Evolutionary conservation across 2,797 vertebrate species (phyloP).

Genomic region (Scarus forsteni): DNA sequence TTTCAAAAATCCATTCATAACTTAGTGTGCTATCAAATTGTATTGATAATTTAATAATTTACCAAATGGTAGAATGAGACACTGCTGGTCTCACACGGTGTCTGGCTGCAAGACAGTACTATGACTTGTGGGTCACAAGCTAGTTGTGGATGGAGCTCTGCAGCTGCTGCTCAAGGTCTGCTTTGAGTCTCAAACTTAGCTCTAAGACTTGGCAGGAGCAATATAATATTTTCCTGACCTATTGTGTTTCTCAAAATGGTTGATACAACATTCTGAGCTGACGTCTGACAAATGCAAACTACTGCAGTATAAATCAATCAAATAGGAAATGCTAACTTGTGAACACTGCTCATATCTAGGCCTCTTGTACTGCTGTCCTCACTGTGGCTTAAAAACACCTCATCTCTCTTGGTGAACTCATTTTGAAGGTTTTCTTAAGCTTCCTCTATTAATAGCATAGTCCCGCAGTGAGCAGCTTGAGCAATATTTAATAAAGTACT

Average conservation of each 20-base stretch:
- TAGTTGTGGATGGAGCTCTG: conserved; percentile 12
- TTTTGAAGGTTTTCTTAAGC: conserved; percentile 66
- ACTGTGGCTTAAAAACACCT: conserved; percentile 20
- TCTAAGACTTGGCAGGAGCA: not conserved
- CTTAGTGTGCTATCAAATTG: not conserved
- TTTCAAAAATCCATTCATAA: too few relatives aligned
- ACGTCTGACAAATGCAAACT: conserved; percentile 4
- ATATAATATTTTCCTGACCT: not conserved
- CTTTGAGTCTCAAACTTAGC: conserved; percentile 20
- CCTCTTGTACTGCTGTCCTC: not conserved
- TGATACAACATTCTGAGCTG: not conserved
- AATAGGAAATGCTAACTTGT: conserved; percentile 4
- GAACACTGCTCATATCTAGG: not conserved
- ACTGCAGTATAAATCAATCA: not conserved
- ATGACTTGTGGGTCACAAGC: conserved; percentile 4
- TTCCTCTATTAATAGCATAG: conserved; percentile 77
- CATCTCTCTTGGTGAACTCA: conserved; percentile 53
- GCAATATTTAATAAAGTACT: conserved; percentile 78
- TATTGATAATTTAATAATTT: too few relatives aligned
- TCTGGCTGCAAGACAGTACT: not conserved
- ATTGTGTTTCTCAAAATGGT: not conserved
- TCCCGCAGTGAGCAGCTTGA: conserved; percentile 58
- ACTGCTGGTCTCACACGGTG: too few relatives aligned
- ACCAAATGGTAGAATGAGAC: too few relatives aligned
- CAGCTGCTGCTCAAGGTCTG: conserved; percentile 15